A percentile compares a stretch with the other conserved stretches of the same genome.
Evolutionary conservation across 1,140 invertebrate species (phyloP).

Genomic region (Phenacoccus solenopsis): DNA sequence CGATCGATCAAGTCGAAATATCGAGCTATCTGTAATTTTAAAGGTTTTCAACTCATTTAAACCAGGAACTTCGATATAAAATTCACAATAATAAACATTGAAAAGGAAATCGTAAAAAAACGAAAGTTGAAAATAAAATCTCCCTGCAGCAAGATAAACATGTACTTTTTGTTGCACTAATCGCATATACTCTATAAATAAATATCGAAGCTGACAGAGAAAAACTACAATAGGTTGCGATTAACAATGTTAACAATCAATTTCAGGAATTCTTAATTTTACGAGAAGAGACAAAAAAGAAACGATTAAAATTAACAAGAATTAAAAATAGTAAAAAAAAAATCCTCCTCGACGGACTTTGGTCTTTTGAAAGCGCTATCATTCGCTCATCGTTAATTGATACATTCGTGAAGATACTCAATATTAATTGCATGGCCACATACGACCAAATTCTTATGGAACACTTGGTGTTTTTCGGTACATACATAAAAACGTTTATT

Average conservation of each 20-base stretch:
- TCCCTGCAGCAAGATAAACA: background rate
- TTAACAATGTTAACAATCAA: background rate
- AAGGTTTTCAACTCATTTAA: background rate
- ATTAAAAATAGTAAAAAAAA: background rate
- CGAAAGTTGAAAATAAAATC: background rate
- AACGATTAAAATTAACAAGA: background rate
- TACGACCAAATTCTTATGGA: too few species aligned
- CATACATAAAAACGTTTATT: background rate
- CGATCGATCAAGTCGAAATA: background rate
- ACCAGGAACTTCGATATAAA: background rate
- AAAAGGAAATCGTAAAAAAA: background rate
- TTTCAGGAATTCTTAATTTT: background rate
- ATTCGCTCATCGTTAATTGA: too few species aligned
- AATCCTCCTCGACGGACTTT: background rate
- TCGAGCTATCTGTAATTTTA: too few species aligned
- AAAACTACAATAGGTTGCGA: background rate
- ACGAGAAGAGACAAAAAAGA: background rate
- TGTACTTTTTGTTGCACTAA: background rate
- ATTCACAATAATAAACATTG: background rate
- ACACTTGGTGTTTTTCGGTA: too few species aligned
- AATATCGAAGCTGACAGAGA: background rate
- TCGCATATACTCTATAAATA: background rate
- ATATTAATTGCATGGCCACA: too few species aligned
- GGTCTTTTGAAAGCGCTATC: background rate
- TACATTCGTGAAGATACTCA: too few species aligned